Evolutionary conservation across 2,888 invertebrate species (phyloP), one percentile per base, ranked within the genome.

Genomic region (Chymomyza procnemis): DNA sequence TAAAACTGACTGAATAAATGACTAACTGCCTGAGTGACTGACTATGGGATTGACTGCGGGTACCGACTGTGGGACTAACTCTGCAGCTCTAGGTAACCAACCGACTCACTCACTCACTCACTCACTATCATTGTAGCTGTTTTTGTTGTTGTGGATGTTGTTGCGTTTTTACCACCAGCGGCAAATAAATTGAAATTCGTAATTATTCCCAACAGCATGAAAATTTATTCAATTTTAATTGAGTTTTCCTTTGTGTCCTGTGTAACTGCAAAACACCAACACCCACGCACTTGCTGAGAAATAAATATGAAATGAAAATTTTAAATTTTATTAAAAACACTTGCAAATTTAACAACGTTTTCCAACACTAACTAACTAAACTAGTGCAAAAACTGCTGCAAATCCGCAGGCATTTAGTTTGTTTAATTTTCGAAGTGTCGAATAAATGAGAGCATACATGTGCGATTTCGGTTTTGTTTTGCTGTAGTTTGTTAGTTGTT

Each of bases 151-250:
- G 67, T 67, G 48, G 60, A 59, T 71, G 67, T 67, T 67, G 67
- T 75, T 74, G 79, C 74, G 19, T 73, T 76, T 82, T 80, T 74
- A 76, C 72, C 75, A 69, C 85, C 84, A 77, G 74, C 69, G 86
- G 79, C 78, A 83, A 86, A 81, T 84, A 81, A 83, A 83, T 83
- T 86, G 81, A 83, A 86, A 83, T 86, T 86, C 81, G 85, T 86
- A 83, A 83, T 83, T 86, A 83, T 84, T 81, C 74, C 84, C 86
- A 84, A 72, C 81, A 86, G 83, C 81, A 86, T 74, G 79, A 69
- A 84, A 83, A 83, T 83, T 81, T 86, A 84, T 86, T 86, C 79
- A 78, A 84, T 86, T 83, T 83, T 83, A 86, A 83, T 83, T 86
- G 84, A 83, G 81, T 83, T 86, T 82, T 79, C 79, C 75, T 84